A percentile compares a stretch with the other conserved stretches of the same genome.
Conservation (phyloP, 2,113 vertebrate genomes). For the Nannobrachium achirus region DNA sequence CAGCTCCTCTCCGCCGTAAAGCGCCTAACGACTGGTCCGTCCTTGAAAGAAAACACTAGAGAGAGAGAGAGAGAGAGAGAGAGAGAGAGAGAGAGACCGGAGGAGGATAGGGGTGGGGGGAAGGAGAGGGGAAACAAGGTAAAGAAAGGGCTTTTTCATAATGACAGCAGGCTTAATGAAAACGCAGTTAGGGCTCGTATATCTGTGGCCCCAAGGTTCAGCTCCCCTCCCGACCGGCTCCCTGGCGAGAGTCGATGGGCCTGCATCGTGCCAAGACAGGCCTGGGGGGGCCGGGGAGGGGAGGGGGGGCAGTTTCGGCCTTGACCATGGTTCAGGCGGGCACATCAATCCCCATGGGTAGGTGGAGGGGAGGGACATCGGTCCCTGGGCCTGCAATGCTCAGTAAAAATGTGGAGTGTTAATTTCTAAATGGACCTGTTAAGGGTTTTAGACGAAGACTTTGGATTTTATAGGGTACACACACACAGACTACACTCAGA, state of each 20-base stretch:
- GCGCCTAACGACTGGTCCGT: constrained; percentile 47
- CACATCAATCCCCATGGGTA: constrained; percentile 55
- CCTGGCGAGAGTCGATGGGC: not conserved
- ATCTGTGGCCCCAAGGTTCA: constrained; percentile 54
- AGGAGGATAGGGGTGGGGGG: not conserved
- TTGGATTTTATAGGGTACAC: too few species aligned
- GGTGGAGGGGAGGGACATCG: constrained; percentile 56
- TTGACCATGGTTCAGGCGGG: constrained; percentile 38
- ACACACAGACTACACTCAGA: too few species aligned
- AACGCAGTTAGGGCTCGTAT: constrained; percentile 61
- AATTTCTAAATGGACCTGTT: too few species aligned
- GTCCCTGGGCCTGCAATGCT: constrained; percentile 52
- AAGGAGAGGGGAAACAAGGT: constrained; percentile 50
- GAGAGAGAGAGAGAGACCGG: constrained; percentile 11
- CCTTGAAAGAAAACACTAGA: constrained; percentile 66
- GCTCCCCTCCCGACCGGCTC: not conserved
- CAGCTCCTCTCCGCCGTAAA: constrained; percentile 48
- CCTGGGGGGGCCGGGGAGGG: not conserved
- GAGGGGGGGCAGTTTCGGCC: not conserved
- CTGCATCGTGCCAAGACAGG: constrained; percentile 19
- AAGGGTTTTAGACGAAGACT: too few species aligned
- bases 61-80: constrained; percentile 43
- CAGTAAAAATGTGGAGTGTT: constrained; percentile 8
- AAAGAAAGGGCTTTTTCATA: constrained; percentile 61
- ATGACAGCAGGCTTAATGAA: constrained; percentile 70